phyloP scores from a whole-genome alignment of 1,140 invertebrate species.

The Sminthurides bifidus region DNA sequence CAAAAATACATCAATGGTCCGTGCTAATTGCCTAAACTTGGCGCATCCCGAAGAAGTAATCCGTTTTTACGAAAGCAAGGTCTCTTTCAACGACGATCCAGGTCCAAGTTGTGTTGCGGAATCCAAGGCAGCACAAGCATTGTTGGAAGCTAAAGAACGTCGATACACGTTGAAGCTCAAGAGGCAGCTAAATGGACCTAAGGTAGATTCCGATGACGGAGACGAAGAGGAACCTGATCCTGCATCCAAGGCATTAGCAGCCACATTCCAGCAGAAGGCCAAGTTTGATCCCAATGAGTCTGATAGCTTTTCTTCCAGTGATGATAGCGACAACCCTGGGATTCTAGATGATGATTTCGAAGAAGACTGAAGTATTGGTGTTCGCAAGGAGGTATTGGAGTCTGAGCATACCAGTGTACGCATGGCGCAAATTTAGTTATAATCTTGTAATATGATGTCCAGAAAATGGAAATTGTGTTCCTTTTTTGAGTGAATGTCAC shows the following conservation, averaged over 20 bases:
- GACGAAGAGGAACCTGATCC: background rate
- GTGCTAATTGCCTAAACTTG: background rate
- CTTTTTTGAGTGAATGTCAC: too few relatives aligned
- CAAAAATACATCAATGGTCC: slow-evolving; percentile 1
- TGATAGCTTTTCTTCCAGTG: background rate
- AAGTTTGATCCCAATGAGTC: background rate
- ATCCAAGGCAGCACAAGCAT: background rate
- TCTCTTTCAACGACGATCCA: background rate
- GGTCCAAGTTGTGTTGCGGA: background rate
- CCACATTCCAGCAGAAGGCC: background rate
- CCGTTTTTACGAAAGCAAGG: slow-evolving; percentile 1
- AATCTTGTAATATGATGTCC: too few relatives aligned
- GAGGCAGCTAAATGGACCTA: background rate
- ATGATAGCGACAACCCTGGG: too few relatives aligned
- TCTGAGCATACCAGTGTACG: too few relatives aligned
- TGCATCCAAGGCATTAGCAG: background rate
- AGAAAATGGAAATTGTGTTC: too few relatives aligned
- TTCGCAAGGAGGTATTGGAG: too few relatives aligned
- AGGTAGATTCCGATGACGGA: background rate
- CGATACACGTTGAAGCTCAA: background rate
- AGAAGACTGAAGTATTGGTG: too few relatives aligned
- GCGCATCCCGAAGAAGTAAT: slow-evolving; percentile 8
- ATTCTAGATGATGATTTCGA: too few relatives aligned
- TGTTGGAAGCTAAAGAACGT: slow-evolving; percentile 3
- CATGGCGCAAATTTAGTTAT: too few relatives aligned